Base-by-base conservation (phyloP, 2,888 invertebrate genomes). In the Rotaria magnacalcarata region DNA sequence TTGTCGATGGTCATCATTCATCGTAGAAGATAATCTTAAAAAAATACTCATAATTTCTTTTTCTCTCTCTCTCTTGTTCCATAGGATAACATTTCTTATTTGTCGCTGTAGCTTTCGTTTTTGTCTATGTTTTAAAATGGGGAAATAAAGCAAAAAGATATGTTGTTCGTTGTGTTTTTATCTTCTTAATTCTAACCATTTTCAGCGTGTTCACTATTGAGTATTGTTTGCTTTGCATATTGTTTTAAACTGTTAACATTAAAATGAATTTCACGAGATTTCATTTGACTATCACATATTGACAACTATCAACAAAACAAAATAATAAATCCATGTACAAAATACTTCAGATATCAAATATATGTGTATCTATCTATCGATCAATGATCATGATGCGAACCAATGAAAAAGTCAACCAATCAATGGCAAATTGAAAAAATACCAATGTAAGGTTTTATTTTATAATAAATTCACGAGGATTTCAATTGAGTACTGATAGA, bases 1-100 rank as follows among this genome's bases (percentile, higher is more conserved):
- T 16, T 34, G 16, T 19, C 16, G 47, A 80, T 80, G 80, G 80
- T 80, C 43, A 80, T 80, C 80, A 47, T 47, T 80, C 80, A 47
- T 80, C 80, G n/a, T 80, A 80, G 24, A 47, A 80, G 6, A 43
- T 10, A 74, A 47, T 24, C 6, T 47, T 43, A 21, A 75, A 75
- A 16, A 24, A 24, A 80, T 11, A 24, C 24, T n/a, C 47, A n/a
- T 24, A 67, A 67, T 34, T 7, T 67, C 24, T 5, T 19, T 34
- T 34, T 67, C 1, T 27, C 27, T 14, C 27, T 60, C 27, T 60
- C 27, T 67, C 34, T 19, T 41, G 5, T 34, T 16, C 5, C 67
- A 67, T 67, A 67, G 67, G 67, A 67, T 67, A 67, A 67, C 67
- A 67, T 41, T 34, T 27, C 11, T 27, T 34, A 34, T 67, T 27